phyloP scores from a whole-genome alignment of 2,888 invertebrate species.

The Falcaria lacertinaria region DNA sequence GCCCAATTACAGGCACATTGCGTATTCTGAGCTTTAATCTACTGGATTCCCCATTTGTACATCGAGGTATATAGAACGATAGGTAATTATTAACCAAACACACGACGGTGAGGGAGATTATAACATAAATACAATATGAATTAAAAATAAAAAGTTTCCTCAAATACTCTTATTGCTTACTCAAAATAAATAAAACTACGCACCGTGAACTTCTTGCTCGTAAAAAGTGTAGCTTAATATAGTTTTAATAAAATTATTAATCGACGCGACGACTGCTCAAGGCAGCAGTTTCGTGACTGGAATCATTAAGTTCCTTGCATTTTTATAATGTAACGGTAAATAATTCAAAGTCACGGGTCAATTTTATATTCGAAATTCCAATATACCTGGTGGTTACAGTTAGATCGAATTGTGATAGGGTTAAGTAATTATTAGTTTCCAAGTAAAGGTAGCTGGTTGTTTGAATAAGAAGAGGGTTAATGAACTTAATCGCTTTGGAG shows the following conservation, averaged over 20 bases:
- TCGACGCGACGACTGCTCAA: constrained; percentile 24
- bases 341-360: constrained; percentile 7
- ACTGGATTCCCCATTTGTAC: too few species aligned
- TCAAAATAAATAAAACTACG: too few species aligned
- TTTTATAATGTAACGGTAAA: constrained; percentile 24
- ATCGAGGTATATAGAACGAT: too few species aligned
- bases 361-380: constrained; percentile 2
- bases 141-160: too few species aligned
- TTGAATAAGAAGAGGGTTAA: background rate
- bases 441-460: background rate
- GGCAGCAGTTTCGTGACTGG: constrained; percentile 31
- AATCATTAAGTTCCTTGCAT: constrained; percentile 32
- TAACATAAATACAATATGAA: too few species aligned
- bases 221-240: background rate
- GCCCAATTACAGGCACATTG: too few species aligned
- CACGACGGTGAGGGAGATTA: too few species aligned
- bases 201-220: too few species aligned
- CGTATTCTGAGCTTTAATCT: too few species aligned
- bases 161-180: too few species aligned
- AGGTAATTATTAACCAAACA: too few species aligned
- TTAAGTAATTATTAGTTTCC: constrained; percentile 1
- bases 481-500: background rate
- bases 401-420: constrained; percentile 5
- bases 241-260: constrained; percentile 3
- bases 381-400: constrained; percentile 5